Percentiles rank a stretch among this genome's conserved stretches.
Evolutionary conservation across 2,113 vertebrate genomes (phyloP).

Genomic region (Pyxicephalus adspersus): DNA sequence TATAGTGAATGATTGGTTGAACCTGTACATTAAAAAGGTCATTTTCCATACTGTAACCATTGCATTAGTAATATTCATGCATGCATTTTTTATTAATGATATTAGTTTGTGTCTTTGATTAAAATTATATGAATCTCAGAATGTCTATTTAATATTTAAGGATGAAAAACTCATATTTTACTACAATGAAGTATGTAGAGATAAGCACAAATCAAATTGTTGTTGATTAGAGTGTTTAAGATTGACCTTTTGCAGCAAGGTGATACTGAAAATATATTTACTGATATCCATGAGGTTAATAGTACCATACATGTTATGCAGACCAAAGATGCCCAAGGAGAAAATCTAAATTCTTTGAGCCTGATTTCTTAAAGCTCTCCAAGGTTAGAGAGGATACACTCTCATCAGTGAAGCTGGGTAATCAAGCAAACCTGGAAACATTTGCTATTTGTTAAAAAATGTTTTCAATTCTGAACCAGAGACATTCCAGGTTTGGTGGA

Average conservation of each 20-base stretch:
- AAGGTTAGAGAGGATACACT: no score
- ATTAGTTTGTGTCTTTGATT: not conserved
- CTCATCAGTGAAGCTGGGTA: no score
- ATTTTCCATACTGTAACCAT: not conserved
- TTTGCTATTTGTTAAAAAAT: no score
- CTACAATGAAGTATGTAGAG: not conserved
- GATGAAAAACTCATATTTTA: not conserved
- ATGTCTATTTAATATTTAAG: not conserved
- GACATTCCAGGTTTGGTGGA: no score
- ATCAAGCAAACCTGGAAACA: no score
- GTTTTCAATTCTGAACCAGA: no score
- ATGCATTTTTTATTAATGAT: not conserved
- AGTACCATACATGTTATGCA: not conserved
- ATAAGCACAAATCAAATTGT: no score
- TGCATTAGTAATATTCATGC: constrained; percentile 2
- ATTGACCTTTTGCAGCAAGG: not conserved
- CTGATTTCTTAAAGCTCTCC: no score
- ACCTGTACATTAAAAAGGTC: constrained; percentile 26
- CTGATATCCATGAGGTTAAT: not conserved
- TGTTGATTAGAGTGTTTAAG: not conserved
- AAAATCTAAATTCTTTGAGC: no score
- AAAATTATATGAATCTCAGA: not conserved
- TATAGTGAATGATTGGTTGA: constrained; percentile 16
- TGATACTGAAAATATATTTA: not conserved
- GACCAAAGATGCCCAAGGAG: not conserved